Conservation (phyloP, 2,797 vertebrate genomes). For the Cyclopterus lumpus region DNA sequence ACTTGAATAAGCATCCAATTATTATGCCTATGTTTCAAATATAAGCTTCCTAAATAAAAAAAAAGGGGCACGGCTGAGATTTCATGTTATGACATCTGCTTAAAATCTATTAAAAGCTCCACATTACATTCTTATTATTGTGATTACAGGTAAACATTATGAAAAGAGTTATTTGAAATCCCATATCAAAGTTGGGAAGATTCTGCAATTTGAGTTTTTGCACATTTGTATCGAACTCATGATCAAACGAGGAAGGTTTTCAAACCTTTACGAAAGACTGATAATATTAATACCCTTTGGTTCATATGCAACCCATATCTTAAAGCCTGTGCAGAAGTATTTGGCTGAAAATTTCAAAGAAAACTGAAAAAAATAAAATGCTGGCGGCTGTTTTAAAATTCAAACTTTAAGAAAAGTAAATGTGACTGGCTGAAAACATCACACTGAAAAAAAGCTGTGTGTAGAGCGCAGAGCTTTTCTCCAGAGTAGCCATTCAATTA, state of each 20-base stretch:
- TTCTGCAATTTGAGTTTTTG: not conserved
- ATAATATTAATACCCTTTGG: not conserved
- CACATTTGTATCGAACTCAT: not conserved
- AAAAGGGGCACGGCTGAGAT: slow-evolving; percentile 23
- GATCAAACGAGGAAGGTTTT: not conserved
- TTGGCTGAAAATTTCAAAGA: slow-evolving; percentile 8
- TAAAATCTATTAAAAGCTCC: slow-evolving; percentile 19
- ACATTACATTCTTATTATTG: not conserved
- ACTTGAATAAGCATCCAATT: slow-evolving; percentile 25
- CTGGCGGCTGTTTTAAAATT: not conserved
- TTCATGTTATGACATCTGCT: slow-evolving; percentile 18
- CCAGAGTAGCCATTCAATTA: not conserved
- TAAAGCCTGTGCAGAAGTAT: not conserved
- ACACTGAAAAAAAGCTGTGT: slow-evolving; percentile 12
- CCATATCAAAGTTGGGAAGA: slow-evolving; percentile 7
- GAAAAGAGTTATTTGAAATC: slow-evolving; percentile 13
- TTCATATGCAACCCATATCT: not conserved
- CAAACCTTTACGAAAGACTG: not conserved
- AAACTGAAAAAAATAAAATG: not conserved
- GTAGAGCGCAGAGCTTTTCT: no score
- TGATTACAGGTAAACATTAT: slow-evolving; percentile 30
- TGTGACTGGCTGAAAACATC: not conserved
- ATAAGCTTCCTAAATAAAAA: slow-evolving; percentile 41
- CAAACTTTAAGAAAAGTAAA: slow-evolving; percentile 3
- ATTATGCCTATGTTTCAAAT: slow-evolving; percentile 40